Conservation (phyloP, 2,797 vertebrate genomes). For the Ibycter americanus region DNA sequence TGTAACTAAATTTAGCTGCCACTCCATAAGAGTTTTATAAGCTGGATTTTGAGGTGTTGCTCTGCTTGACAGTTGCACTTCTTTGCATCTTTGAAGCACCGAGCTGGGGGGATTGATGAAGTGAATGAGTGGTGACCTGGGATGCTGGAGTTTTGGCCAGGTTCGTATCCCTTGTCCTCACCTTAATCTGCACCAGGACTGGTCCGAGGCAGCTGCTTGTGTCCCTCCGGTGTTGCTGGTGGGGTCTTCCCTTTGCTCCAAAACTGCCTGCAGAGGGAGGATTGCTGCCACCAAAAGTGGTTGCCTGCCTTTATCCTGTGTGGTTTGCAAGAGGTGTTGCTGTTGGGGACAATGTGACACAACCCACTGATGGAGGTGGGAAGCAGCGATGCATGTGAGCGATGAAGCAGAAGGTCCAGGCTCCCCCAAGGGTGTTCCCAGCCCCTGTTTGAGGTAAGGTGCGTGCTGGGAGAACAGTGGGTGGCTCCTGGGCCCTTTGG, state of each 20-base stretch:
- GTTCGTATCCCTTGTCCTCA: background rate
- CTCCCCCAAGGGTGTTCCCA: background rate
- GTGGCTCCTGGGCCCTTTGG: fast-evolving
- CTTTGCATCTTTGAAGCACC: background rate
- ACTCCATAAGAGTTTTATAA: background rate
- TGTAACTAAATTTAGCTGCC: background rate
- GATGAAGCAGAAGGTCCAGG: background rate
- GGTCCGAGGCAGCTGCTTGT: fast-evolving
- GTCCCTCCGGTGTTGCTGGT: fast-evolving
- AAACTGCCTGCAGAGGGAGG: fast-evolving
- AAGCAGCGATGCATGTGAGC: fast-evolving
- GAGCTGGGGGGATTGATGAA: background rate
- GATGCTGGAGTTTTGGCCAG: background rate
- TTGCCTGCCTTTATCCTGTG: fast-evolving
- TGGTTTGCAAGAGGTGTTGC: background rate
- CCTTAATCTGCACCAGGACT: background rate
- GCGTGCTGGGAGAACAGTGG: too few relatives aligned
- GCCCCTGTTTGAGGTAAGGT: background rate
- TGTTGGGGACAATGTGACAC: fast-evolving
- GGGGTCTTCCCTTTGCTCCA: background rate
- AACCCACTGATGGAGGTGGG: background rate
- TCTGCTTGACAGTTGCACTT: background rate
- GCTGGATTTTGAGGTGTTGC: background rate
- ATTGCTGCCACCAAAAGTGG: fast-evolving
- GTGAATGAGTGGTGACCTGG: background rate